phyloP scores from a whole-genome alignment of 2,113 vertebrate species.

The Pseudorectes ferrugineus region DNA sequence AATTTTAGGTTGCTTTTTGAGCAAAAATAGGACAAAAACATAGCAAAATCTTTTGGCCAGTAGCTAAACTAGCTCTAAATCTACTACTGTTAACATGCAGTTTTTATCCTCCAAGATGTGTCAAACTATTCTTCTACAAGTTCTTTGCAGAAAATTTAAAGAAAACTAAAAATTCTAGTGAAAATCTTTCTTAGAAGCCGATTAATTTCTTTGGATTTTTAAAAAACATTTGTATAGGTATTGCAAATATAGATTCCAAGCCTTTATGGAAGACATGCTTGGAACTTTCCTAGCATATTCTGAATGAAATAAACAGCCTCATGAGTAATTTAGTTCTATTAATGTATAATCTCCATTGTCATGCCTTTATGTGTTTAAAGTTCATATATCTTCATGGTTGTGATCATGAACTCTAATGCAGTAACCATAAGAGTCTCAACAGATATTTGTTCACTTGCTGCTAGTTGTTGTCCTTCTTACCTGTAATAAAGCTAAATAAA shows the following conservation, averaged over 20 bases:
- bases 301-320: not conserved
- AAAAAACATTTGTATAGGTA: not conserved
- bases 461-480: conserved; percentile 19
- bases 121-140: not conserved
- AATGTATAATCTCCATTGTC: not conserved
- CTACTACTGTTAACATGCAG: not conserved
- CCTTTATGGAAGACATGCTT: not conserved
- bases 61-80: not conserved
- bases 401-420: not conserved
- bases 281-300: not conserved
- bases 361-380: conserved; percentile 30
- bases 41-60: not conserved
- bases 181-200: not conserved
- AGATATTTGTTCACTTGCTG: conserved; percentile 47
- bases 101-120: not conserved
- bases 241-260: too few species aligned
- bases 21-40: not conserved
- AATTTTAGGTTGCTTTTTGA: not conserved
- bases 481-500: conserved; percentile 58
- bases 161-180: not conserved
- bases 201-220: not conserved
- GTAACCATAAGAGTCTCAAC: not conserved
- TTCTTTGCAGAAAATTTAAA: not conserved
- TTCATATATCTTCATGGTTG: not conserved
- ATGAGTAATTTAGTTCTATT: not conserved